Conservation (phyloP, 2,113 vertebrate genomes). For the Chaenogobius annularis region DNA sequence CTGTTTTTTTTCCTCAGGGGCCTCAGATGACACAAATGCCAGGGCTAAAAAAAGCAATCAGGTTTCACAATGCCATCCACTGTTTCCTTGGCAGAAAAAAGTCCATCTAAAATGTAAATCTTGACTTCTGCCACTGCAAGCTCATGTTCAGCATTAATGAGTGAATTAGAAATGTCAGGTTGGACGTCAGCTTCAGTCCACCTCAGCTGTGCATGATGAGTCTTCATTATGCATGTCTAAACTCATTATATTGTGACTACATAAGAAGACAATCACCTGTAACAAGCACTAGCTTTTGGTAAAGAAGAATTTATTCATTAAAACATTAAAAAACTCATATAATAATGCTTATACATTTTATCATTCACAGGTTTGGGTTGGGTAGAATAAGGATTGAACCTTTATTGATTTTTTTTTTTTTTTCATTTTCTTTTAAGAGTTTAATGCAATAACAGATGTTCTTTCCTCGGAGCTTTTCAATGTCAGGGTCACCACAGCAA, state of each 20-base stretch:
- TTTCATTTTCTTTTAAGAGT: background rate
- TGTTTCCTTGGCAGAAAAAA: background rate
- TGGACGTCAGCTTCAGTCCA: background rate
- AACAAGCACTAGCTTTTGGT: too few species aligned
- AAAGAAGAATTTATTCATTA: background rate
- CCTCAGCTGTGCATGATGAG: background rate
- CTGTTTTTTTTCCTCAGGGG: background rate
- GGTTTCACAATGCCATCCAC: background rate
- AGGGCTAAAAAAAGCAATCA: background rate
- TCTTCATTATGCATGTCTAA: constrained; percentile 4
- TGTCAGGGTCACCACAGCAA: background rate
- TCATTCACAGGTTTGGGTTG: background rate
- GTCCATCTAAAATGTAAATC: background rate
- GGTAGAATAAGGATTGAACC: background rate
- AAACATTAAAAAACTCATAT: background rate
- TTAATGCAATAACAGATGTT: background rate
- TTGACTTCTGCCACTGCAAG: background rate
- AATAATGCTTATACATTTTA: background rate
- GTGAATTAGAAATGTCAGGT: background rate
- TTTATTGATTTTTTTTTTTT: background rate
- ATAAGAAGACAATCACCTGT: background rate
- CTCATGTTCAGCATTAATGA: background rate
- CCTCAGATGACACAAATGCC: constrained; percentile 4
- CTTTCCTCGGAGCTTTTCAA: background rate
- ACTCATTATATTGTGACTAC: background rate